Conservation (phyloP, 2,113 vertebrate genomes). For the Micromys minutus region DNA sequence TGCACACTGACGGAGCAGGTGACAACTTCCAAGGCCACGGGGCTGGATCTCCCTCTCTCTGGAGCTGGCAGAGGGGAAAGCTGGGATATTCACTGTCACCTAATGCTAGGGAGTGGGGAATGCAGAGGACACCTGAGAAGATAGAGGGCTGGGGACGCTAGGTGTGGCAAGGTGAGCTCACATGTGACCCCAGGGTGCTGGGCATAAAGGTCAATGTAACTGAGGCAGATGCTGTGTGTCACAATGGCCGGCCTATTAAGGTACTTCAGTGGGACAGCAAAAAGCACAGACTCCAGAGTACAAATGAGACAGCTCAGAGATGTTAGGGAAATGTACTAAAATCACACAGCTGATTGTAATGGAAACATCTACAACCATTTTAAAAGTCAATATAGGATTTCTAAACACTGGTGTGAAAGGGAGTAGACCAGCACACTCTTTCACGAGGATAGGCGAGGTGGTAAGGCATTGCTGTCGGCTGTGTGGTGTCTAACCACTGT, state of each 20-base stretch:
- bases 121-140: background rate
- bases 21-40: background rate
- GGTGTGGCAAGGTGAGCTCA: rapidly evolving
- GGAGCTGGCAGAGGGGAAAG: background rate
- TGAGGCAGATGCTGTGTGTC: background rate
- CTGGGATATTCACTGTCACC: background rate
- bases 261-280: background rate
- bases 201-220: rapidly evolving
- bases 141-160: background rate
- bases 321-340: background rate
- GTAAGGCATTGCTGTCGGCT: constrained; percentile 98
- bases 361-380: background rate
- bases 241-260: too few species aligned
- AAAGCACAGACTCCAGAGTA: too few species aligned
- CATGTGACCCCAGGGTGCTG: background rate
- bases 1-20: background rate
- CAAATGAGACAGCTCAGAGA: background rate
- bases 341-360: background rate
- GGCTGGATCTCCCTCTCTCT: background rate
- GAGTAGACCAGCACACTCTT: constrained; percentile 97
- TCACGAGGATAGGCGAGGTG: too few species aligned
- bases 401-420: constrained; percentile 93
- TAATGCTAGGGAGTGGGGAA: background rate
- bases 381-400: background rate
- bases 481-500: constrained; percentile 98